phyloP scores from a whole-genome alignment of 1,140 invertebrate genomes.

The Colletes gigas region DNA sequence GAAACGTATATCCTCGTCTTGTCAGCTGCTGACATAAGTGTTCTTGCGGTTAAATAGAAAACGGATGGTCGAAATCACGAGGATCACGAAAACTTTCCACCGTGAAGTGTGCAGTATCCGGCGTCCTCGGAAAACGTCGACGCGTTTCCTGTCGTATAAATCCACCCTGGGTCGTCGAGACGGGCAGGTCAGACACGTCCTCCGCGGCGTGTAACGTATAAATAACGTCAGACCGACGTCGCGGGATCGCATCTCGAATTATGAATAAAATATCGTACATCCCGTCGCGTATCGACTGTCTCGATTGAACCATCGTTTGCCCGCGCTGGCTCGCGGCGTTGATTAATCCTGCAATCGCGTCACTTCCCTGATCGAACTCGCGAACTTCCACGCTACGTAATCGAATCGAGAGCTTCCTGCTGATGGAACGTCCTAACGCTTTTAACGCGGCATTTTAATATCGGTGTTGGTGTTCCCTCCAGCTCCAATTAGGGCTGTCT shows the following conservation, averaged over 20 bases:
- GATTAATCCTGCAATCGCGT: slow-evolving; percentile 56
- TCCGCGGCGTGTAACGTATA: slow-evolving; percentile 39
- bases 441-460: not conserved
- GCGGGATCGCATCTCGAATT: slow-evolving; percentile 48
- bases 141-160: slow-evolving; percentile 50
- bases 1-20: too few relatives aligned
- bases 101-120: not conserved
- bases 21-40: not conserved
- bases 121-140: slow-evolving; percentile 26
- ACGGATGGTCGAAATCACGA: slow-evolving; percentile 15
- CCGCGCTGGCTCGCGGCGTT: slow-evolving; percentile 28
- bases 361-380: slow-evolving; percentile 47
- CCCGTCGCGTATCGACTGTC: slow-evolving; percentile 42
- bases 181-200: slow-evolving; percentile 32
- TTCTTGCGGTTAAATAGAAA: slow-evolving; percentile 43
- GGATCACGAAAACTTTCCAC: slow-evolving; percentile 39
- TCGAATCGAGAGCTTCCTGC: slow-evolving; percentile 14
- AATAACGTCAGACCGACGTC: slow-evolving; percentile 42
- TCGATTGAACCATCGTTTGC: slow-evolving; percentile 17
- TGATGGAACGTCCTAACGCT: not conserved
- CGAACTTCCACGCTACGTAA: slow-evolving; percentile 43
- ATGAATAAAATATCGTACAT: slow-evolving; percentile 59
- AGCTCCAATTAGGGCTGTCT: too few relatives aligned
- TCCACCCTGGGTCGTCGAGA: slow-evolving; percentile 37
- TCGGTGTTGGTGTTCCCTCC: not conserved